Conservation (phyloP, 2,888 invertebrate genomes). For the Agonum fuliginosum region DNA sequence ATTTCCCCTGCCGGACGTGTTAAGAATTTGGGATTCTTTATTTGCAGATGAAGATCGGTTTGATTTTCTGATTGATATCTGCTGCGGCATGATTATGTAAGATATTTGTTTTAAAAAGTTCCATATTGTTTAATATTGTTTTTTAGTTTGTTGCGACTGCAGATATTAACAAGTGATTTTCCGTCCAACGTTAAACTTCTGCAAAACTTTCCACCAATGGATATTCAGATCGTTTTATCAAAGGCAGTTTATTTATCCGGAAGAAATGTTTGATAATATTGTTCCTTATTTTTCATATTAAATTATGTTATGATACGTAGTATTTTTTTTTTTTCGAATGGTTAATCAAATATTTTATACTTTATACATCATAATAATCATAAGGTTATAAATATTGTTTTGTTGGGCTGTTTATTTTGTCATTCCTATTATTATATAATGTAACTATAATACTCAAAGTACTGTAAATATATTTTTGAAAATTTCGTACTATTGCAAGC, state of each 20-base stretch:
- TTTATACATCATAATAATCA: constrained; percentile 7
- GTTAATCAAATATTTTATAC: constrained; percentile 14
- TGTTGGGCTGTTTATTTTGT: constrained; percentile 15
- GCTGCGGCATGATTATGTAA: constrained; percentile 98
- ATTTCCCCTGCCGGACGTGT: constrained; percentile 97
- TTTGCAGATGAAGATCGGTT: constrained; percentile 94
- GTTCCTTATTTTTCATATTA: constrained; percentile 5
- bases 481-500: constrained; percentile 1
- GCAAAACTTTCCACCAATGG: constrained; percentile 93
- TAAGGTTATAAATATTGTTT: constrained; percentile 1
- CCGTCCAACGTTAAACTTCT: constrained; percentile 94
- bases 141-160: constrained; percentile 85
- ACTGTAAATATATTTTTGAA: constrained; percentile 54
- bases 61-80: constrained; percentile 92
- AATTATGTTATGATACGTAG: constrained; percentile 7
- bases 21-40: constrained; percentile 97
- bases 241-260: constrained; percentile 83
- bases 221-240: constrained; percentile 87
- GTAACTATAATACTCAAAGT: constrained; percentile 43
- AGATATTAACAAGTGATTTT: constrained; percentile 92
- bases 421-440: constrained; percentile 42
- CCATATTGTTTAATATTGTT: not conserved
- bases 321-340: constrained; percentile 48
- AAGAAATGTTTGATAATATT: constrained; percentile 65
- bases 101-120: constrained; percentile 67